Evolutionary conservation across 2,113 vertebrate species (phyloP).

Genomic region (Tetrao urogallus): DNA sequence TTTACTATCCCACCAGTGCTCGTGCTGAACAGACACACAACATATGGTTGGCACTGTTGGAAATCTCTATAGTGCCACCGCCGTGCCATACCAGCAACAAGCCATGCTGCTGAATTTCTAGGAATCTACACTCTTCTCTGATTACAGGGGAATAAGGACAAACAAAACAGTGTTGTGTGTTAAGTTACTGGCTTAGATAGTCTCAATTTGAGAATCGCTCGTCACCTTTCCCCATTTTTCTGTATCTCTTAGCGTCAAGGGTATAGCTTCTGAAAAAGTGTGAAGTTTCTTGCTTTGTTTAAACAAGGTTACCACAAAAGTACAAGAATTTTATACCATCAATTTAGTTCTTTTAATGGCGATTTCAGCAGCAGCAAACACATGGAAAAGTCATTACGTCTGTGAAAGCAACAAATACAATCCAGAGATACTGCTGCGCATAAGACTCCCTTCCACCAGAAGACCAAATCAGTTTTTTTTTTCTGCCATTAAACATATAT

Average conservation of each 20-base stretch:
- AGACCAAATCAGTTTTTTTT: neutral
- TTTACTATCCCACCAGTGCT: neutral
- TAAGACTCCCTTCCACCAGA: neutral
- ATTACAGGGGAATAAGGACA: neutral
- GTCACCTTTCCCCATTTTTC: neutral
- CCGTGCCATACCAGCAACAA: neutral
- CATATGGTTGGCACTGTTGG: neutral
- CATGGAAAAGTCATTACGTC: neutral
- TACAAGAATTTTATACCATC: neutral
- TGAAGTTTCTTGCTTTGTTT: neutral
- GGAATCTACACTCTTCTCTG: neutral
- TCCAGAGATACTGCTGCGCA: neutral
- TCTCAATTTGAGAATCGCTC: neutral
- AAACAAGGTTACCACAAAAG: neutral
- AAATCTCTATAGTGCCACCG: neutral
- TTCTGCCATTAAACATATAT: neutral
- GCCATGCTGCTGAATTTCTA: neutral
- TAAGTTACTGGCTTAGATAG: neutral
- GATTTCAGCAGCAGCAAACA: neutral
- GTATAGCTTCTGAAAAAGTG: neutral
- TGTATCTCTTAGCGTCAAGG: neutral
- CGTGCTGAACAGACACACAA: fast-evolving
- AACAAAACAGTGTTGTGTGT: neutral
- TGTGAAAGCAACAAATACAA: neutral
- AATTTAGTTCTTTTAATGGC: neutral